These are phyloP conservation scores for Tiphia femorata DNA, from an alignment of 2,888 invertebrate species.

Conservation along the genomic window DNA sequence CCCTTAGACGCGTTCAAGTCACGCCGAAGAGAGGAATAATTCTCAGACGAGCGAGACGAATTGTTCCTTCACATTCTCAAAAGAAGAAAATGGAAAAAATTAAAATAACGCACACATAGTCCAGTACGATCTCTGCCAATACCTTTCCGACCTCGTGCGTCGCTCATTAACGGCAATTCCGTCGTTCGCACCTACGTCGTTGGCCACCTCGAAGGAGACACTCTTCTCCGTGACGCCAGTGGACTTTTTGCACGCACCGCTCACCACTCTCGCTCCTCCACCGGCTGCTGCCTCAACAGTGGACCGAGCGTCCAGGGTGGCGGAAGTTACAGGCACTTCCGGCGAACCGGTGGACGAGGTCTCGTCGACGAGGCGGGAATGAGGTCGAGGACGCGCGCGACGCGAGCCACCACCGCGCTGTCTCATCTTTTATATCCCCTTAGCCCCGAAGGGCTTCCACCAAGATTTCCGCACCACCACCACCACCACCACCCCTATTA, in stretches of 20 bases:
- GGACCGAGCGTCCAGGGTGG: slow-evolving; percentile 49
- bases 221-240: slow-evolving; percentile 40
- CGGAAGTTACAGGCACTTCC: slow-evolving; percentile 47
- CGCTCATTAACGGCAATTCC: slow-evolving; percentile 30
- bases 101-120: too few species aligned
- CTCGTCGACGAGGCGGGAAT: slow-evolving; percentile 48
- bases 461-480: too few species aligned
- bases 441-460: slow-evolving; percentile 43
- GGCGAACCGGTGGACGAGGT: slow-evolving; percentile 51
- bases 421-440: slow-evolving; percentile 53
- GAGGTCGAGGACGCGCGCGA: slow-evolving; percentile 53
- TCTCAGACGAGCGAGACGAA: too few species aligned
- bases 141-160: slow-evolving; percentile 64
- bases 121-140: too few species aligned
- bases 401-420: slow-evolving; percentile 54
- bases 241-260: slow-evolving; percentile 47
- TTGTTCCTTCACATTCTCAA: too few species aligned
- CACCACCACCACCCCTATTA: too few species aligned
- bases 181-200: slow-evolving; percentile 19
- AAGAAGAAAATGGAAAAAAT: too few species aligned
- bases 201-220: slow-evolving; percentile 23
- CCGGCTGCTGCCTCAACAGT: too few species aligned
- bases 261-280: too few species aligned
- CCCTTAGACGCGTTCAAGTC: too few species aligned
- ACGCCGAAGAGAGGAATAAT: too few species aligned